Evolutionary conservation across 2,888 invertebrate species (phyloP).

Genomic region (Volucella zonaria): DNA sequence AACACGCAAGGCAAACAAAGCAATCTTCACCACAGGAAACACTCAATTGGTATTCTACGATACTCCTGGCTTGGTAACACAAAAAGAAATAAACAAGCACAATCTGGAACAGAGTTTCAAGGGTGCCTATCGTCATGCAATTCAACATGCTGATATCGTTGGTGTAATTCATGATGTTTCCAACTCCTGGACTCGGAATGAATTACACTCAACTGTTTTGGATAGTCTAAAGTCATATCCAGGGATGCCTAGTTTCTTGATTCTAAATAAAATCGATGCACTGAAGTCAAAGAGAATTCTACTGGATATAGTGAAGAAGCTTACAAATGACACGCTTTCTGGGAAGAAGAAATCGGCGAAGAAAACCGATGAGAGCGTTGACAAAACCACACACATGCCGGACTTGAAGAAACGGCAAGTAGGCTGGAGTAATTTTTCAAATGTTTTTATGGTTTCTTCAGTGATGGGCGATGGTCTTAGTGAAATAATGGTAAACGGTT

Average conservation of each 20-base stretch:
- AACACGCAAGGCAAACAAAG: constrained; percentile 89
- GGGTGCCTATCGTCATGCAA: constrained; percentile 83
- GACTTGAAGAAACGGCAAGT: constrained; percentile 73
- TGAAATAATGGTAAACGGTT: constrained; percentile 86
- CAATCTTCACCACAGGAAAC: constrained; percentile 88
- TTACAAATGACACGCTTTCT: constrained; percentile 86
- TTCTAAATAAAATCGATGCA: constrained; percentile 94
- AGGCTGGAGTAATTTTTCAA: constrained; percentile 91
- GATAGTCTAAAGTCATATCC: constrained; percentile 86
- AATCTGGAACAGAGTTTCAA: constrained; percentile 85
- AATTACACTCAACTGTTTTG: constrained; percentile 88
- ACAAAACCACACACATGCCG: constrained; percentile 28
- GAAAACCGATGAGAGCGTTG: not conserved
- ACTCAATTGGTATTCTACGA: constrained; percentile 96
- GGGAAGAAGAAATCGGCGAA: constrained; percentile 66
- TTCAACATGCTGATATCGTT: constrained; percentile 90
- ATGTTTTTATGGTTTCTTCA: constrained; percentile 96
- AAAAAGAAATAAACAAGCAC: constrained; percentile 85
- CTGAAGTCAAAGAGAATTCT: constrained; percentile 88
- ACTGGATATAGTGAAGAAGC: constrained; percentile 87
- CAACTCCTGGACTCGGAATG: constrained; percentile 87
- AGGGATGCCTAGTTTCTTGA: constrained; percentile 87
- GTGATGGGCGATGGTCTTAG: constrained; percentile 89
- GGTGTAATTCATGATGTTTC: constrained; percentile 94
- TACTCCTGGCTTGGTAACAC: constrained; percentile 94